Evolutionary conservation across 2,888 invertebrate genomes (phyloP), one percentile per base, ranked within the genome.

Genomic region (Cosmia trapezina): DNA sequence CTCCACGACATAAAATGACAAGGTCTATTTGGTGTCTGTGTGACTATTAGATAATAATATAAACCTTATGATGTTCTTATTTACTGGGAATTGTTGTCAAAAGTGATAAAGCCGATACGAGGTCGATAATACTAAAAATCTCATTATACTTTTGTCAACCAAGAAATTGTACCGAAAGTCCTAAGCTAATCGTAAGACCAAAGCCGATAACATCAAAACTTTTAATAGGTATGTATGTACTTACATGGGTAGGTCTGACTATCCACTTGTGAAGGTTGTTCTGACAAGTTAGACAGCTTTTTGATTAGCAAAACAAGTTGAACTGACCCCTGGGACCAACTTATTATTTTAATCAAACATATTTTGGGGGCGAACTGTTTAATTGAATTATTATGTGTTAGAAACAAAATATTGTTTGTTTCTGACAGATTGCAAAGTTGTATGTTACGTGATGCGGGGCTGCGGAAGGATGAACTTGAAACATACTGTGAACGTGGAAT

Each of bases 351-450:
- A 80, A 85, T 85, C 66, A 85, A 83, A 79, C 65, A 76, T 68
- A 62, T 78, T 73, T 75, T 70, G 70, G 59, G 63, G 47, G 14
- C 56, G 28, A 70, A 74, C 61, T 67, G 59, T 72, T 71, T 73
- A 74, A 81, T 78, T 81, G 66, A 85, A 78, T 84, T 81, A 78
- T 71, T 53, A 83, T 83, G 82, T 67, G 85, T 72, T 82, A 37
- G 43, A 47, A 73, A 75, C 72, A 71, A 78, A 78, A 74, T 67
- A 76, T 81, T 77, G 78, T 73, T 64, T 82, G 84, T 78, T 82
- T 62, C 59, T 70, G 83, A 78, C 83, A 75, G 73, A 53, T 73
- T 78, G 60, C 33, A 63, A 81, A 73, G 68, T 72, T 69, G 53
- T 11, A 14, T 67, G 63, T n/a, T 47, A 56, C 28, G 56, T 65